These are phyloP conservation scores for Lathronympha strigana DNA, from an alignment of 2,888 invertebrate species.

Conservation along the genomic window DNA sequence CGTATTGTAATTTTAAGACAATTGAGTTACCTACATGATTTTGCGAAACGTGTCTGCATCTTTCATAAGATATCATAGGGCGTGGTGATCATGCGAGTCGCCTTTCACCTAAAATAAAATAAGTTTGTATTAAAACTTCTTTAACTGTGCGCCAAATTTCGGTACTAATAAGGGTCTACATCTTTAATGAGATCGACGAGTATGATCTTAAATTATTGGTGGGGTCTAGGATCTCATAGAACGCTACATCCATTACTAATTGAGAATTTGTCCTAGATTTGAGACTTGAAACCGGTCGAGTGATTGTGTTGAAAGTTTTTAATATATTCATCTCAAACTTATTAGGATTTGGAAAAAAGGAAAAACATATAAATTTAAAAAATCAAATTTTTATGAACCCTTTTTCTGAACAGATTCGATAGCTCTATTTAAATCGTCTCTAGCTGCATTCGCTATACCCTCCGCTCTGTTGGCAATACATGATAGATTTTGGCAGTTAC, in stretches of 20 bases:
- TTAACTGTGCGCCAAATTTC: not conserved
- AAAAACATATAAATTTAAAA: not conserved
- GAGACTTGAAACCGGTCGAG: too few relatives aligned
- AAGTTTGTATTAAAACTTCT: constrained; percentile 2
- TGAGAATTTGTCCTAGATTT: too few relatives aligned
- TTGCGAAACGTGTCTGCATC: not conserved
- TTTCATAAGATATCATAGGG: not conserved
- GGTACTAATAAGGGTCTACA: too few relatives aligned
- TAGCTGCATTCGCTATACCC: not conserved
- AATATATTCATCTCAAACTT: too few relatives aligned
- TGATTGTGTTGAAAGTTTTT: too few relatives aligned
- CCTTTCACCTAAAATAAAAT: constrained; percentile 17
- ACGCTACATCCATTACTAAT: too few relatives aligned
- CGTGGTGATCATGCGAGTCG: not conserved
- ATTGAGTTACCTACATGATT: not conserved
- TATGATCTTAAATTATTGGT: not conserved
- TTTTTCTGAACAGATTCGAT: not conserved
- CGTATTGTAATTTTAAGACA: too few relatives aligned
- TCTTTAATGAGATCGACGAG: not conserved
- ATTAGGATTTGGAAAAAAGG: too few relatives aligned
- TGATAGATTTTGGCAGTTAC: not conserved
- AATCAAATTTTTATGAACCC: not conserved
- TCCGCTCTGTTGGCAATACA: not conserved
- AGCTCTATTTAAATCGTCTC: not conserved
- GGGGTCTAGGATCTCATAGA: too few relatives aligned